Evolutionary conservation across 2,113 vertebrate species (phyloP).

Genomic region (Castor canadensis): DNA sequence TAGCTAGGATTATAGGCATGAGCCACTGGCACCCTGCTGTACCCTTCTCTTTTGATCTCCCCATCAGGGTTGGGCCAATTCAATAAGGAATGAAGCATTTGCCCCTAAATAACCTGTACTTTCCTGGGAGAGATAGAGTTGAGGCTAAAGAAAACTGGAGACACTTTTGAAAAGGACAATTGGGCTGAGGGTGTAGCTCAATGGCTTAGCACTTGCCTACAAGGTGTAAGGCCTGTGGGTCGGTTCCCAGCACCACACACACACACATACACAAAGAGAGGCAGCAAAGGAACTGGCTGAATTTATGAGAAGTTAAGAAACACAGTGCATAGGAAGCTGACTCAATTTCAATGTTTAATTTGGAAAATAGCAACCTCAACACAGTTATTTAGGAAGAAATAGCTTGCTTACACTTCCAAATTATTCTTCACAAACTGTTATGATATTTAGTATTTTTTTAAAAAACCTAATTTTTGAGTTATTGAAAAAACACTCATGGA

Average conservation of each 20-base stretch:
- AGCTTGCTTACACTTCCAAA: neutral
- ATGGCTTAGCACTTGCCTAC: neutral
- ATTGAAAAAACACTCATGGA: neutral
- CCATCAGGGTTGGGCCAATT: neutral
- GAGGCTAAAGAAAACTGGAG: neutral
- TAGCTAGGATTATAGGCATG: too few relatives aligned
- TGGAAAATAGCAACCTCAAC: neutral
- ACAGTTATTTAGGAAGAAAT: neutral
- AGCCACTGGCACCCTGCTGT: too few relatives aligned
- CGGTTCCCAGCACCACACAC: neutral
- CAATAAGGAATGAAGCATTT: neutral
- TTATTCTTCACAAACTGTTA: neutral
- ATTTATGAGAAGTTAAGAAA: neutral
- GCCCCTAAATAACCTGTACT: neutral
- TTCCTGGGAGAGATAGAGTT: neutral
- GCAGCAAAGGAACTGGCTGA: neutral
- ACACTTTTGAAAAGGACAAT: neutral
- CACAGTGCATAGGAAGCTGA: conserved; percentile 54
- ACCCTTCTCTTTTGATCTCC: neutral
- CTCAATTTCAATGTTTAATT: conserved; percentile 18
- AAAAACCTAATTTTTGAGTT: neutral
- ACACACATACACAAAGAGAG: neutral
- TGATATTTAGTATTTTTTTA: neutral
- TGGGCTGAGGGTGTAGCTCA: neutral
- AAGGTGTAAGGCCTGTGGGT: neutral